Base-by-base conservation (phyloP, 2,888 invertebrate species). In the Aspidapion aeneum region DNA sequence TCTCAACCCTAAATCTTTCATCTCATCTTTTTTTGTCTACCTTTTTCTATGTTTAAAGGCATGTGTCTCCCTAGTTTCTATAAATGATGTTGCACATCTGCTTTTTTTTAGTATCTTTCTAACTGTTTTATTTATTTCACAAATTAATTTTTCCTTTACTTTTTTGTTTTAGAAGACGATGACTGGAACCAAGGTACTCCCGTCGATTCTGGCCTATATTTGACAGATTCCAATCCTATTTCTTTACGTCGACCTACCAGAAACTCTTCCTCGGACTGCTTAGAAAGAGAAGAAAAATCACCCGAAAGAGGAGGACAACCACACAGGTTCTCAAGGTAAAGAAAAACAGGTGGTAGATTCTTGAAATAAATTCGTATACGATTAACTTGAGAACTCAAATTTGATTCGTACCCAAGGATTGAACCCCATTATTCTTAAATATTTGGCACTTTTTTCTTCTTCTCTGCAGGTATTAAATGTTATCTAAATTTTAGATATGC, bases 141-240 rank as follows among this genome's bases (percentile, higher is more conserved):
- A n/a, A n/a, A n/a, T n/a, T n/a, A n/a, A n/a, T n/a, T n/a, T n/a
- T n/a, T n/a, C n/a, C n/a, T n/a, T n/a, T n/a, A n/a, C 12, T 59
- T 1, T 73, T 69, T 69, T 57, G 74, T 86, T 86, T 7, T 85
- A 91, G 90, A 90, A 80, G 90, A 91, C 80, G 90, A 91, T 73
- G 90, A 91, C 74, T 90, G 90, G 90, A 87, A 85, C 56, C 35
- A 35, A 35, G 85, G 85, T 66, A 86, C 87, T 69, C 84, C 85
- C 18, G 84, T 85, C 9, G 82, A 83, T 65, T 80, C 80, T 35
- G 78, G 82, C 1, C 73, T 82, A 57, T 88, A 88, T 74, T 80
- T 88, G 78, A 84, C 85, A 71, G 69, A 62, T 18, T 68, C 82
- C 83, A 82, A 84, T 72, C 78, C 72, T 65, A 74, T 76, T 58